These are phyloP conservation scores for Platycheirus rosarum DNA, from an alignment of 2,888 invertebrate genomes.

Conservation along the genomic window DNA sequence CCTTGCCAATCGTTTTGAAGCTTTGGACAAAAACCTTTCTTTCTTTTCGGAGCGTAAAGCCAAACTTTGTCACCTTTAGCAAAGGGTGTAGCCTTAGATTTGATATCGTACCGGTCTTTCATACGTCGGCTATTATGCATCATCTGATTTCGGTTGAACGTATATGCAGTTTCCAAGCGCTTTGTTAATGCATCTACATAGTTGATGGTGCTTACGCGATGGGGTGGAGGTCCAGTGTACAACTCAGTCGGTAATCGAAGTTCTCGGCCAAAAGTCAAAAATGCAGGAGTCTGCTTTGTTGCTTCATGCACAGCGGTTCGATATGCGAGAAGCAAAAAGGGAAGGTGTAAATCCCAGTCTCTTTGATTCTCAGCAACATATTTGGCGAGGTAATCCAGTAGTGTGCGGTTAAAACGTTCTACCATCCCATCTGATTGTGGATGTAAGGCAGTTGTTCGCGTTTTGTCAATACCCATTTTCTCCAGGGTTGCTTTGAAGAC, in stretches of 20 bases:
- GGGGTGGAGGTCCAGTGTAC: constrained; percentile 74
- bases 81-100: constrained; percentile 21
- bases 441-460: constrained; percentile 75
- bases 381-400: constrained; percentile 71
- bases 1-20: constrained; percentile 5
- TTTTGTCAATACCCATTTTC: constrained; percentile 65
- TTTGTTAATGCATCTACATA: constrained; percentile 17
- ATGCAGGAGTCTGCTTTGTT: constrained; percentile 66
- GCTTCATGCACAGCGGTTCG: constrained; percentile 59
- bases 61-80: constrained; percentile 20
- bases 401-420: constrained; percentile 39
- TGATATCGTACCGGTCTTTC: constrained; percentile 22
- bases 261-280: constrained; percentile 68
- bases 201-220: neutral
- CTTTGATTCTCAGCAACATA: constrained; percentile 52
- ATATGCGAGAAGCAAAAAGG: constrained; percentile 45
- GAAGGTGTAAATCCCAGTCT: constrained; percentile 60
- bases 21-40: constrained; percentile 2
- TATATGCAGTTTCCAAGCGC: too few relatives aligned
- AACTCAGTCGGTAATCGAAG: constrained; percentile 72
- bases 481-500: constrained; percentile 13
- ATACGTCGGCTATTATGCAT: constrained; percentile 12
- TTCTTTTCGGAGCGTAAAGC: constrained; percentile 31
- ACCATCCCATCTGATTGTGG: constrained; percentile 51
- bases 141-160: constrained; percentile 5